Conservation (phyloP, 30 jellyfish, hydroid and myxozoan genomes). For the Pelagia noctiluca region DNA sequence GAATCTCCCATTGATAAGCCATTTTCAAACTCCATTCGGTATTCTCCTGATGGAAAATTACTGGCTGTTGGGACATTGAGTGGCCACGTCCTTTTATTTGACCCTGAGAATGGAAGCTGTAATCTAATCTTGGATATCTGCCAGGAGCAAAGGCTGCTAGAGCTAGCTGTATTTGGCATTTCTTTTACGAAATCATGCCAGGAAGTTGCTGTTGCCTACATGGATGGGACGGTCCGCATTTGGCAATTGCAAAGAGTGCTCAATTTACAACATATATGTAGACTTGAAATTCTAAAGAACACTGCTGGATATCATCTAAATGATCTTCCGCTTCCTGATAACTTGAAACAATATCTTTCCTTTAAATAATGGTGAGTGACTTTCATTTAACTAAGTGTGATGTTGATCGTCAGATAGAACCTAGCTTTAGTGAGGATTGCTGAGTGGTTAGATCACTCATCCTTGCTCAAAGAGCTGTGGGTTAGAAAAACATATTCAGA, state of each 20-base stretch:
- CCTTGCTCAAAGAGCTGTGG: no score
- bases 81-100: constrained; percentile 36
- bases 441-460: no score
- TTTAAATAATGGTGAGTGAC: neutral
- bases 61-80: constrained; percentile 62
- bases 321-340: constrained; percentile 49
- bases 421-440: no score
- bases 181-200: constrained; percentile 56
- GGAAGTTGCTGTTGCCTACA: constrained; percentile 73
- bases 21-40: constrained; percentile 31
- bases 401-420: no score
- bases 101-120: constrained; percentile 37
- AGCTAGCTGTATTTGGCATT: constrained; percentile 12
- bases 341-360: constrained; percentile 43
- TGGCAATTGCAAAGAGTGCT: constrained; percentile 82
- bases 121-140: constrained; percentile 13
- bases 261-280: constrained; percentile 72
- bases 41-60: constrained; percentile 40
- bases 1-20: constrained; percentile 15
- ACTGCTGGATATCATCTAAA: constrained; percentile 24
- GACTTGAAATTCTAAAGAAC: constrained; percentile 42
- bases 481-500: no score
- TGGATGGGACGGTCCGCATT: constrained; percentile 62
- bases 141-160: neutral
- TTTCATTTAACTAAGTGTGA: no score